Evolutionary conservation across 2,797 vertebrate species (phyloP), one percentile per base, ranked within the genome.

Genomic region (Acomys russatus): DNA sequence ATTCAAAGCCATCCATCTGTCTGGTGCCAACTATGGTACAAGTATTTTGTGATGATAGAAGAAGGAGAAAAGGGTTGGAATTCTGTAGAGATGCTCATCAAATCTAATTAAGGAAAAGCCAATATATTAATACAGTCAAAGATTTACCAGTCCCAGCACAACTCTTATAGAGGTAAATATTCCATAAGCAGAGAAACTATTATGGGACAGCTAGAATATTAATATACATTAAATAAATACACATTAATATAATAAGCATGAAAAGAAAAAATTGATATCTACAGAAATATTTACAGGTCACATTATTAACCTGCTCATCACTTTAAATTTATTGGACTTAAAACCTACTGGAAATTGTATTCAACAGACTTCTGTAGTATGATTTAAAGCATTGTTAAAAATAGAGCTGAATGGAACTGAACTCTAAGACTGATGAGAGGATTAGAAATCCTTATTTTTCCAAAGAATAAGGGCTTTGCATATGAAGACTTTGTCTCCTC

Each of bases 361-460:
- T 85, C 6, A n/a, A 89, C 95, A 92, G 49, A 84, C 49, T 94
- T 94, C 54, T 93, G 17, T 90, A 92, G 56, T 44, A 8, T 88
- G 70, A 94, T 22, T 83, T 68, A 94, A 93, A 87, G 20, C 1
- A 68, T 88, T 94, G 95, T 83, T 71, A 70, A 92, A 92, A 95
- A 78, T 30, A 76, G 30, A 90, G 76, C 23, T 74, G 82, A 51
- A 76, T 64, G 84, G 92, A 97, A 90, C n/a, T 61, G 79, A 89
- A 63, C 56, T 78, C 59, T 17, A 61, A 35, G 56, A 78, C 79
- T 80, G 70, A 51, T 84, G 6, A 90, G 20, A 92, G 6, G 63
- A 95, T 94, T 86, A 71, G 56, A 92, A 68, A 78, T 80, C 10
- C 78, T 91, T 88, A 70, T 70, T 80, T 95, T 95, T 80, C 30